A percentile compares a stretch with the other conserved stretches of the same genome.
Conservation (phyloP, 2,797 vertebrate genomes). For the Catharus ustulatus region DNA sequence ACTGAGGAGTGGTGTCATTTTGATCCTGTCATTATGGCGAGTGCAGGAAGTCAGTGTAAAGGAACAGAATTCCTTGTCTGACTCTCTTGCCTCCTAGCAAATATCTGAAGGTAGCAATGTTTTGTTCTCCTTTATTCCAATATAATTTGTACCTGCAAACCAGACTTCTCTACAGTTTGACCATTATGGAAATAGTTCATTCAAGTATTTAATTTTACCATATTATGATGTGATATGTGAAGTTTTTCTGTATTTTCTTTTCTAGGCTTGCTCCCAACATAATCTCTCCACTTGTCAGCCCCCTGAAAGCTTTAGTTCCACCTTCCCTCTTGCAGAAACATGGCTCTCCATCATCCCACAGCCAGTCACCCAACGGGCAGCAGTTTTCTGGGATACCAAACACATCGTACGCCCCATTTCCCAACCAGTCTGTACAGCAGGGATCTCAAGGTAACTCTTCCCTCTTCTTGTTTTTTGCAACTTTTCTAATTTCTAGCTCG, state of each 20-base stretch:
- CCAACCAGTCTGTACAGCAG: conserved; percentile 82
- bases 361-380: conserved; percentile 74
- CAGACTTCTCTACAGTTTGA: not conserved
- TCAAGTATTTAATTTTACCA: not conserved
- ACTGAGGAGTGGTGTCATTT: not conserved
- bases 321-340: conserved; percentile 86
- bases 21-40: not conserved
- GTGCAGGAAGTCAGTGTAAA: not conserved
- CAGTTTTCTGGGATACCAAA: conserved; percentile 81
- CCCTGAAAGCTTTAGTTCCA: conserved; percentile 84
- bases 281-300: conserved; percentile 83
- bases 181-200: not conserved
- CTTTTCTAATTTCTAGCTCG: not conserved
- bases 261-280: conserved; percentile 84
- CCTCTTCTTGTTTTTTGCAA: not conserved
- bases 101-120: not conserved
- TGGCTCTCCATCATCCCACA: conserved; percentile 70
- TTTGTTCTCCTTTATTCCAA: not conserved
- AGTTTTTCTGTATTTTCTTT: conserved; percentile 46
- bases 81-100: not conserved
- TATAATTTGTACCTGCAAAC: not conserved
- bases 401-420: conserved; percentile 86
- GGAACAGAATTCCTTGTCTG: not conserved
- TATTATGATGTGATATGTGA: not conserved
- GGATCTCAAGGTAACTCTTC: conserved; percentile 78